Evolutionary conservation across 2,797 vertebrate genomes (phyloP), one percentile per base, ranked within the genome.

Genomic region (Pangasius larnaudii): DNA sequence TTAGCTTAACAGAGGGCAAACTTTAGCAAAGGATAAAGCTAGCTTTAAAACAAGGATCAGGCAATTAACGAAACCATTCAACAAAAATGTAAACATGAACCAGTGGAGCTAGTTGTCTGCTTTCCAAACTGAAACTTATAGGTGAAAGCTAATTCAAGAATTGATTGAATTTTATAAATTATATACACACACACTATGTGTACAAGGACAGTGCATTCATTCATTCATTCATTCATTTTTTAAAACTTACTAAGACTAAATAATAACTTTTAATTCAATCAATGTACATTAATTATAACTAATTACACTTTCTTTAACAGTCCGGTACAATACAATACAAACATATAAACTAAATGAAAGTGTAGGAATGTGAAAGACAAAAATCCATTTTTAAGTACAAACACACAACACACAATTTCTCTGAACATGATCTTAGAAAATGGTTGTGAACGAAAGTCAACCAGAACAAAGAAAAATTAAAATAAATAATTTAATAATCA

Each of bases 401-500:
- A 74, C 8, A 3, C 19, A n/a, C 61, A 33, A 67, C 65, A n/a
- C 27, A 69, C 71, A 42, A 46, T 24, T 49, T 51, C 8, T 79
- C 19, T 36, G 16, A 79, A 79, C 30, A 22, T 58, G 51, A 79
- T 79, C 39, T 58, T 58, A 79, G 51, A 3, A 33, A 33, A 79
- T 22, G 13, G 6, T 24, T 36, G 53, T 19, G 53, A 79, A 78
- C 14, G 6, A 53, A 51, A 27, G 18, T 39, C 16, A 0, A 63
- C 61, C 63, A 13, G n/a, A 67, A 67, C n/a, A 33, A 67, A 30
- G n/a, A 36, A 75, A 13, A 80, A 36, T 58, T 58, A 59, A 81
- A 81, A 59, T 59, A 80, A 81, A 81, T 81, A 81, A 81, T 81
- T 81, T 81, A 81, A 80, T 58, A 80, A 59, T 39, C 78, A 61